These are phyloP conservation scores for Nephrotoma guestfalica DNA, from an alignment of 2,888 invertebrate genomes.

Conservation along the genomic window DNA sequence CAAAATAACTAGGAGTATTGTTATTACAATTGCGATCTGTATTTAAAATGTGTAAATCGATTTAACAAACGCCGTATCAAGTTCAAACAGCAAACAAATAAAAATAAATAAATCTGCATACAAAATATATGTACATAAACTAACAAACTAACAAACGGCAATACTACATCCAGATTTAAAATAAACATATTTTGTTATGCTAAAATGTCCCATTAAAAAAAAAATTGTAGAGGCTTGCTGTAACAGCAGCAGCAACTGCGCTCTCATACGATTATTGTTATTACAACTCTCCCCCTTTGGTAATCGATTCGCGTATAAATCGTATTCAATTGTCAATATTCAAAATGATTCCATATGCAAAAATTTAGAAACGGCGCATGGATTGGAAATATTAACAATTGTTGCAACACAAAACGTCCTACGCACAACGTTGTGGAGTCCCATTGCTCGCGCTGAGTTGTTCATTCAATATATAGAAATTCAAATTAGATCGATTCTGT, in stretches of 20 bases:
- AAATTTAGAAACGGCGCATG: neutral
- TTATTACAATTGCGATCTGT: neutral
- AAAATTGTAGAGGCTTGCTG: neutral
- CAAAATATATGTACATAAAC: neutral
- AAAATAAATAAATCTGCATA: neutral
- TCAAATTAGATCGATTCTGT: neutral
- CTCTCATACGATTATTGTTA: neutral
- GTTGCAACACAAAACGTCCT: neutral
- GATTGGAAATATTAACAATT: neutral
- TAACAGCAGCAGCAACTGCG: neutral
- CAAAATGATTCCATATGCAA: neutral
- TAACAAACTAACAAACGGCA: neutral
- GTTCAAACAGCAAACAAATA: neutral
- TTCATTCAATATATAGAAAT: neutral
- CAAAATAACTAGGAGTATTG: neutral
- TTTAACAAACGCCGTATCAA: neutral
- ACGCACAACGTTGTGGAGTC: conserved; percentile 2
- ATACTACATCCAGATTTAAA: neutral
- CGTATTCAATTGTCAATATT: conserved; percentile 3
- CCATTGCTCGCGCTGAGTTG: neutral
- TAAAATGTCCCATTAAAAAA: neutral
- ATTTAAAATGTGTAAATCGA: neutral
- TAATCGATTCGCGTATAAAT: conserved; percentile 1
- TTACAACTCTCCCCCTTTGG: neutral
- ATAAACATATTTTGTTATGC: neutral